phyloP scores from a whole-genome alignment of 2,888 invertebrate species.

The Philereme transversata region DNA sequence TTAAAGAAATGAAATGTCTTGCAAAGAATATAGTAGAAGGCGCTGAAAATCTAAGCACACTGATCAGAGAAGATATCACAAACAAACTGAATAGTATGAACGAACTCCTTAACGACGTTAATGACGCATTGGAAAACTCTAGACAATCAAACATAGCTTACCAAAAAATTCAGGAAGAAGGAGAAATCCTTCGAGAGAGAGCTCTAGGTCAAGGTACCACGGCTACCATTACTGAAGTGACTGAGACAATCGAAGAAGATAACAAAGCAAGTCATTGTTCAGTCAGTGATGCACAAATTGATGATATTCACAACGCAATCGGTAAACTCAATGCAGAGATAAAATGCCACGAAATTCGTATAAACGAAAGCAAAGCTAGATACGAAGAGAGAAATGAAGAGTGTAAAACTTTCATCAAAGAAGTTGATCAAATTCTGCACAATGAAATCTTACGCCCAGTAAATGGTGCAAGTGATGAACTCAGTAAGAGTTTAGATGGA shows the following conservation, averaged over 20 bases:
- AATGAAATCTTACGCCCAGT: conserved; percentile 68
- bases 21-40: conserved; percentile 73
- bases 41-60: conserved; percentile 72
- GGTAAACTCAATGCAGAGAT: conserved; percentile 66
- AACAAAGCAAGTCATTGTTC: conserved; percentile 28
- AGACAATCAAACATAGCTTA: conserved; percentile 68
- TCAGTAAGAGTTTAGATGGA: conserved; percentile 25
- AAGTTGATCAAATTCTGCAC: conserved; percentile 68
- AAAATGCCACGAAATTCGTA: conserved; percentile 64
- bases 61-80: conserved; percentile 75
- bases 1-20: conserved; percentile 71
- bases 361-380: conserved; percentile 62
- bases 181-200: conserved; percentile 44
- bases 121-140: conserved; percentile 72
- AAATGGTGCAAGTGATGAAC: conserved; percentile 30
- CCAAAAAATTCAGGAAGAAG: conserved; percentile 65
- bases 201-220: conserved; percentile 19
- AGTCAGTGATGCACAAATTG: conserved; percentile 63
- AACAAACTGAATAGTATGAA: conserved; percentile 79
- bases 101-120: conserved; percentile 74
- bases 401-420: conserved; percentile 70
- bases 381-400: conserved; percentile 68
- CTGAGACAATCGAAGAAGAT: conserved; percentile 26
- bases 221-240: conserved; percentile 30
- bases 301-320: conserved; percentile 70